Conservation (phyloP, 2,888 invertebrate species). For the Pterostichus niger region DNA sequence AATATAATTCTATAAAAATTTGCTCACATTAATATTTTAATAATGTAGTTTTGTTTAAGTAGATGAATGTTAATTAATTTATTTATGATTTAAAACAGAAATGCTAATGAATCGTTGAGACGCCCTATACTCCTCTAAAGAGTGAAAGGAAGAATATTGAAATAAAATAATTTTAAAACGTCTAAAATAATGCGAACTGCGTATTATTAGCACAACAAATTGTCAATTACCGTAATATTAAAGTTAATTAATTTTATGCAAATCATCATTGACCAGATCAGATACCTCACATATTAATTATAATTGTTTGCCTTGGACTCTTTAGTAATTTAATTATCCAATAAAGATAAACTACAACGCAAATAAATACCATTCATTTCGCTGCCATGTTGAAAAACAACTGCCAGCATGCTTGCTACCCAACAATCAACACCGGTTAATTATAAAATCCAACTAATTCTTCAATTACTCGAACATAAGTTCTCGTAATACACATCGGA, state of each 20-base stretch:
- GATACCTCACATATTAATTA: slow-evolving; percentile 26
- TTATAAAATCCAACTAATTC: slow-evolving; percentile 8
- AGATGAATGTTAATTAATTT: no score
- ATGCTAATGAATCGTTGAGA: no score
- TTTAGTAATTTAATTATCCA: slow-evolving; percentile 36
- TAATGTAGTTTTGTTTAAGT: no score
- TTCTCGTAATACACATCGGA: not conserved
- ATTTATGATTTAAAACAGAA: no score
- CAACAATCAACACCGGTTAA: slow-evolving; percentile 9
- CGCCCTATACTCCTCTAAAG: not conserved
- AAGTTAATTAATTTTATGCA: slow-evolving; percentile 29
- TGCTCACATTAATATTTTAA: no score
- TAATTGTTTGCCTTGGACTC: slow-evolving; percentile 48
- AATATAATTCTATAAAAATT: no score
- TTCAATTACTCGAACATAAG: not conserved
- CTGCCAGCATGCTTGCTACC: not conserved
- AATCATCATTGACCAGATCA: slow-evolving; percentile 13
- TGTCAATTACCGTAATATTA: slow-evolving; percentile 17
- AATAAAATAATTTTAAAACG: no score
- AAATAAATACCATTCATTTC: slow-evolving; percentile 1
- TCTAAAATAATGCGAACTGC: slow-evolving; percentile 3
- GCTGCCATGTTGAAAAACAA: not conserved
- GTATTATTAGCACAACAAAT: slow-evolving; percentile 9
- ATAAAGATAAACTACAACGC: slow-evolving; percentile 18
- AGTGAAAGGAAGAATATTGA: not conserved